A percentile compares a stretch with the other conserved stretches of the same genome.
phyloP scores from a whole-genome alignment of 2,797 vertebrate species.

The Gadopsis marmoratus region DNA sequence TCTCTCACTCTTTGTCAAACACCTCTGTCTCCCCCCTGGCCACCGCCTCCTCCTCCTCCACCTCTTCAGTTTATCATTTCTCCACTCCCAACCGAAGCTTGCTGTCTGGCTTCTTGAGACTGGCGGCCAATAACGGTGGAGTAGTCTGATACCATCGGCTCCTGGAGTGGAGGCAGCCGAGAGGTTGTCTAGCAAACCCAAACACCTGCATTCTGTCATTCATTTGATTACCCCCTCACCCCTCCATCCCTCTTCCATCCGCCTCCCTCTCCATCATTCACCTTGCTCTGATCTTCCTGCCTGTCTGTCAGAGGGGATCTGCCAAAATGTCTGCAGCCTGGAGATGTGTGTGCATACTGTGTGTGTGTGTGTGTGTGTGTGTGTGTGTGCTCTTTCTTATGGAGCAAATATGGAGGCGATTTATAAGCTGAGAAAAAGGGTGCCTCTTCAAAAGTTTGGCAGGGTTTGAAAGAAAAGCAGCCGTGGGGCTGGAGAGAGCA shows the following conservation, averaged over 20 bases:
- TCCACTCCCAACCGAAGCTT: slow-evolving; percentile 42
- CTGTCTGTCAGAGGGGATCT: slow-evolving; percentile 90
- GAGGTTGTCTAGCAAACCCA: slow-evolving; percentile 92
- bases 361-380: slow-evolving; percentile 52
- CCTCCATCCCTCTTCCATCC: slow-evolving; percentile 54
- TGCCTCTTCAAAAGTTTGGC: slow-evolving; percentile 88
- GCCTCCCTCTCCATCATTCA: slow-evolving; percentile 88
- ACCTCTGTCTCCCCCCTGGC: slow-evolving; percentile 59
- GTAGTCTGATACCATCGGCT: slow-evolving; percentile 92
- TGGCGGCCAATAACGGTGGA: slow-evolving; percentile 89
- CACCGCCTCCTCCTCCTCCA: slow-evolving; percentile 39
- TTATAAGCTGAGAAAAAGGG: slow-evolving; percentile 91
- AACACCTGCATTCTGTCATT: slow-evolving; percentile 98
- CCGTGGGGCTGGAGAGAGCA: slow-evolving; percentile 75
- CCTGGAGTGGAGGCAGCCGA: slow-evolving; percentile 88
- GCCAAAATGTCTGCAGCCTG: slow-evolving; percentile 90
- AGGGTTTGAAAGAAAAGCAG: slow-evolving; percentile 85
- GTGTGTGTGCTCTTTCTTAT: slow-evolving; percentile 42
- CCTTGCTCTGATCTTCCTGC: slow-evolving; percentile 91
- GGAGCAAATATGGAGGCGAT: slow-evolving; percentile 84
- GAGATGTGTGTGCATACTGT: slow-evolving; percentile 56
- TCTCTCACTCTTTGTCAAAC: slow-evolving; percentile 82
- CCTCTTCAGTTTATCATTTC: slow-evolving; percentile 60
- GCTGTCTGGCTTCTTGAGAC: slow-evolving; percentile 73
- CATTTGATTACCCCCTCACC: slow-evolving; percentile 91